phyloP scores from a whole-genome alignment of 92 coral and sea anemone species.

The Scolanthus callimorphus region DNA sequence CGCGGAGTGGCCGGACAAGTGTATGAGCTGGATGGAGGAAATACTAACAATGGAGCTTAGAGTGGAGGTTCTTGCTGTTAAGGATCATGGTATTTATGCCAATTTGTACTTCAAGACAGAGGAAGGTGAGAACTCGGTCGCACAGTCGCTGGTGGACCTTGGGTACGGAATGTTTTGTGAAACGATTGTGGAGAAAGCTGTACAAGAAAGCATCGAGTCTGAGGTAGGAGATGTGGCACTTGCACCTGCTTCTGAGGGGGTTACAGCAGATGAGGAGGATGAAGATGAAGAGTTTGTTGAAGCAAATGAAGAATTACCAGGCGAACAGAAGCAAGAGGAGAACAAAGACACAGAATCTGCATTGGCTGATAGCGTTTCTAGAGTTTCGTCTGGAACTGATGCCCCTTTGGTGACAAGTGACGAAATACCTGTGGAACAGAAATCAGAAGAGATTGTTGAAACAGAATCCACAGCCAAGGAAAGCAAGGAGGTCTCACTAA shows the following conservation, averaged over 20 bases:
- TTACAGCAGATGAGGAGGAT: background rate
- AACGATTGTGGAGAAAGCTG: background rate
- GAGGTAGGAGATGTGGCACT: background rate
- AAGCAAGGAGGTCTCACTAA: too few species aligned
- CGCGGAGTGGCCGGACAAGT: constrained; percentile 29
- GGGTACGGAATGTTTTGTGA: constrained; percentile 14
- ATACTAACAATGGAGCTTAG: constrained; percentile 28
- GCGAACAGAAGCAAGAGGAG: background rate
- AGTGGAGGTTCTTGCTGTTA: constrained; percentile 22
- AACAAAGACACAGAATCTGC: too few species aligned
- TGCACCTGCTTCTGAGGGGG: constrained; percentile 16
- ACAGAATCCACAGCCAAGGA: too few species aligned
- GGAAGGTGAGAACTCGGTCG: constrained; percentile 36
- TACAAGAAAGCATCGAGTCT: too few species aligned
- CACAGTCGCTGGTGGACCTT: constrained; percentile 15
- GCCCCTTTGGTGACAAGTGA: too few species aligned
- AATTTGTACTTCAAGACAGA: constrained; percentile 26
- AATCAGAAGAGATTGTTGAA: too few species aligned
- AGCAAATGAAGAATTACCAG: background rate
- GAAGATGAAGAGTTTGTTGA: constrained; percentile 19
- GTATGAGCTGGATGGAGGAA: constrained; percentile 28
- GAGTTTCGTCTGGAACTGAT: background rate
- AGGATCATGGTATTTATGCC: constrained; percentile 32
- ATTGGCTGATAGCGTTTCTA: background rate
- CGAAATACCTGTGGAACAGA: too few species aligned